These are phyloP conservation scores for Eurytoma californica DNA, from an alignment of 2,888 invertebrate genomes.

Conservation along the genomic window DNA sequence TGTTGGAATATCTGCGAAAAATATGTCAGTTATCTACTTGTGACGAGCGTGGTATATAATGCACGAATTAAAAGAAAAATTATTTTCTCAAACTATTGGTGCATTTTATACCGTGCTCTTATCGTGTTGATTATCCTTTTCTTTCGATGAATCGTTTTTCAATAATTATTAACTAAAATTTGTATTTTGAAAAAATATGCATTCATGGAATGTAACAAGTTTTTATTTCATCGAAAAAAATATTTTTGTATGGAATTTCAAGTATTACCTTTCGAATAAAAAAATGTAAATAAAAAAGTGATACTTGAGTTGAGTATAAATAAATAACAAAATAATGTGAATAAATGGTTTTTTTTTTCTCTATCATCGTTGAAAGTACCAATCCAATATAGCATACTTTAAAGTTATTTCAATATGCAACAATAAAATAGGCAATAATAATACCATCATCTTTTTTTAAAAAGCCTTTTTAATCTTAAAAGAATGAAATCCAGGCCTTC, in stretches of 20 bases:
- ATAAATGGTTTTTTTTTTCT: neutral
- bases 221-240: slow-evolving; percentile 8
- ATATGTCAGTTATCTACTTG: slow-evolving; percentile 43
- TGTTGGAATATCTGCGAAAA: slow-evolving; percentile 51
- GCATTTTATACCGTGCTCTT: slow-evolving; percentile 3
- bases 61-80: too few species aligned
- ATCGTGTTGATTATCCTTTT: slow-evolving; percentile 2
- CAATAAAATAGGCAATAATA: too few species aligned
- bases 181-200: neutral
- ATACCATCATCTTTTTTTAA: too few species aligned
- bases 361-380: slow-evolving; percentile 21
- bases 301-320: slow-evolving; percentile 10
- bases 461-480: too few species aligned
- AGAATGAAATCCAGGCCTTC: too few species aligned
- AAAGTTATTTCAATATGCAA: too few species aligned
- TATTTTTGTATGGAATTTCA: neutral
- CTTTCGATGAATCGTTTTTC: neutral
- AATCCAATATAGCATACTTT: neutral
- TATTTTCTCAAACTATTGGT: too few species aligned
- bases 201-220: neutral
- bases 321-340: neutral
- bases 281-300: slow-evolving; percentile 3
- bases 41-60: slow-evolving; percentile 5
- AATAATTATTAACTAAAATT: neutral
- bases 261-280: slow-evolving; percentile 5